Percentiles rank a stretch among this genome's conserved stretches.
Conservation (phyloP, 2,888 invertebrate species). For the Baccha elongata region DNA sequence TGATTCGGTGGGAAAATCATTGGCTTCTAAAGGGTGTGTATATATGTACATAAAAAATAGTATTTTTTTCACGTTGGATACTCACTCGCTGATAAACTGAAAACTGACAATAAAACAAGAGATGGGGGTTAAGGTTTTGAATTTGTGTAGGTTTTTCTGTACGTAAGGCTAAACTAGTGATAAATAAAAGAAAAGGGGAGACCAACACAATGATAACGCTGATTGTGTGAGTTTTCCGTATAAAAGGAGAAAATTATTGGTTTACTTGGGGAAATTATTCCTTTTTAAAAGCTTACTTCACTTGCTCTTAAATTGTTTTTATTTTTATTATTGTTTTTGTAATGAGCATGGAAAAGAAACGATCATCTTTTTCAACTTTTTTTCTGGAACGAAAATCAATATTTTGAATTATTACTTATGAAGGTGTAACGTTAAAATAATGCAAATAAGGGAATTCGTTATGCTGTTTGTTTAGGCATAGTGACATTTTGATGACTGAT, state of each 20-base stretch:
- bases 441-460: no score
- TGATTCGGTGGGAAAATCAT: slow-evolving; percentile 85
- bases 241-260: background rate
- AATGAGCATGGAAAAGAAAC: background rate
- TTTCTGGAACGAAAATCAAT: no score
- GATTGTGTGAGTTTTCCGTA: background rate
- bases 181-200: slow-evolving; percentile 22
- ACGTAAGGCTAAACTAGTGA: slow-evolving; percentile 13
- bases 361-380: background rate
- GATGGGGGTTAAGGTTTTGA: background rate
- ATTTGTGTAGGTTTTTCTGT: background rate
- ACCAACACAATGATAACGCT: background rate
- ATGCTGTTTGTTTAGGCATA: no score
- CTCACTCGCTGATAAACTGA: no score
- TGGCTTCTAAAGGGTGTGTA: slow-evolving; percentile 88
- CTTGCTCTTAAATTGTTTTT: slow-evolving; percentile 34
- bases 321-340: slow-evolving; percentile 17
- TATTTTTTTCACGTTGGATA: slow-evolving; percentile 17
- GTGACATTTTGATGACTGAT: no score
- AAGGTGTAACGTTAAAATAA: no score
- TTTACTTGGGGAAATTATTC: background rate
- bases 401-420: no score
- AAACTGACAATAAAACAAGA: background rate
- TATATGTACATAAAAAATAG: slow-evolving; percentile 45
- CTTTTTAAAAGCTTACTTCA: background rate